Conservation (phyloP, 1,140 invertebrate species). For the Aphis craccivora region DNA sequence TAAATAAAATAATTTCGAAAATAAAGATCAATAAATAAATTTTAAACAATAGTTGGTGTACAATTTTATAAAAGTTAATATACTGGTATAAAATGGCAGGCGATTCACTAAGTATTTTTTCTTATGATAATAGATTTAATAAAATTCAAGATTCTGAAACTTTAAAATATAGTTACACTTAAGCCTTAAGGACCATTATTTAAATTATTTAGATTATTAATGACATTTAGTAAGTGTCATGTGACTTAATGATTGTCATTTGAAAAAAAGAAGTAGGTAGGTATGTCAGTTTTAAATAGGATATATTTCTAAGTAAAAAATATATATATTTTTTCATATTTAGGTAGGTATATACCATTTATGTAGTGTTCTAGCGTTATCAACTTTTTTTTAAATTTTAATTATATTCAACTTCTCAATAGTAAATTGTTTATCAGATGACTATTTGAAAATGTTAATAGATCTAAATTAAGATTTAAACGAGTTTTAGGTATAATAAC, state of each 20-base stretch:
- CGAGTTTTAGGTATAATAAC: too few species aligned
- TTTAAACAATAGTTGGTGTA: neutral
- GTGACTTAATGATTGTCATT: neutral
- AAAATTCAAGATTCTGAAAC: too few species aligned
- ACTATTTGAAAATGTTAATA: too few species aligned
- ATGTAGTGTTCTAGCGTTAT: too few species aligned
- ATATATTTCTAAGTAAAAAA: neutral
- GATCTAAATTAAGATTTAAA: too few species aligned
- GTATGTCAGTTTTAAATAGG: neutral
- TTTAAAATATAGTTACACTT: too few species aligned
- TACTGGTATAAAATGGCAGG: neutral
- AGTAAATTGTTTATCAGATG: too few species aligned
- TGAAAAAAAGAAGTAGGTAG: neutral
- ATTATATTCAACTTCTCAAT: too few species aligned
- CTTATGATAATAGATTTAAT: too few species aligned
- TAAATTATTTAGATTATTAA: neutral
- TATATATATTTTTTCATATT: too few species aligned
- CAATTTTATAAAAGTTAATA: neutral
- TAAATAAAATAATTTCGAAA: neutral
- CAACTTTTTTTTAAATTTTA: neutral
- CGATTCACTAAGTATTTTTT: too few species aligned
- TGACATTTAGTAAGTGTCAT: neutral
- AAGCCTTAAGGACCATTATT: neutral
- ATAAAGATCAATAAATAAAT: neutral
- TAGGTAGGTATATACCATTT: too few species aligned